Percentiles rank a stretch among this genome's conserved stretches.
phyloP scores from a whole-genome alignment of 2,888 invertebrate genomes.

The Clostera curtula region DNA sequence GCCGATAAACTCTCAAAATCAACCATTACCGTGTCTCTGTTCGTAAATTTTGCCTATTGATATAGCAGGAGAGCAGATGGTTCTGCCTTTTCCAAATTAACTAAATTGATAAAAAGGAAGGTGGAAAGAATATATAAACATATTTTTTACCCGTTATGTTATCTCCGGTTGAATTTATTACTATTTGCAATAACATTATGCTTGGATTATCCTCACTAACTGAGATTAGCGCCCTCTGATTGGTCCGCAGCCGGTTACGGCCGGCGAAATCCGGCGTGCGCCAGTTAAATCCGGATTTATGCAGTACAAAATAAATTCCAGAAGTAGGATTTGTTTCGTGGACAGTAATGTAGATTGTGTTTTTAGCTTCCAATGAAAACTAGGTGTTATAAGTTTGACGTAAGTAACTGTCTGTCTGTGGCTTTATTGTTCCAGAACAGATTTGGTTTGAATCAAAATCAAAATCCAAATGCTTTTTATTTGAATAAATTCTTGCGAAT shows the following conservation, averaged over 20 bases:
- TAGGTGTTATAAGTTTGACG: no score
- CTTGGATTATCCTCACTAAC: slow-evolving; percentile 27
- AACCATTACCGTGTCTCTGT: no score
- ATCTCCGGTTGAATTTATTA: slow-evolving; percentile 13
- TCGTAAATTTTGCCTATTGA: no score
- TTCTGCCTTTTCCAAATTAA: no score
- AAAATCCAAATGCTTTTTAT: no score
- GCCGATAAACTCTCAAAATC: no score
- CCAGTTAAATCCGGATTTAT: slow-evolving; percentile 39
- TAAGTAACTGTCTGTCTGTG: background rate
- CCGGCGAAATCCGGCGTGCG: slow-evolving; percentile 30
- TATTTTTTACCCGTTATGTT: slow-evolving; percentile 5
- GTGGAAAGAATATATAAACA: slow-evolving; percentile 2
- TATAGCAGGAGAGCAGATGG: no score
- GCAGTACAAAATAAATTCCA: slow-evolving; percentile 39
- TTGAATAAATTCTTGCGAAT: no score
- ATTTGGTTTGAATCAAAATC: no score
- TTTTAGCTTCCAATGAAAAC: no score
- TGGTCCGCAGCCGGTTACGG: slow-evolving; percentile 27
- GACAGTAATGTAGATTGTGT: no score
- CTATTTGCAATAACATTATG: slow-evolving; percentile 9
- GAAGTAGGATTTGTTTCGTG: no score
- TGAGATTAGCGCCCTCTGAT: slow-evolving; percentile 31
- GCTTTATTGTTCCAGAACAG: background rate
- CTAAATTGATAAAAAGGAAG: slow-evolving; percentile 2